Percentiles rank a stretch among this genome's conserved stretches.
Conservation (phyloP, 2,797 vertebrate species). For the Myotis daubentonii region DNA sequence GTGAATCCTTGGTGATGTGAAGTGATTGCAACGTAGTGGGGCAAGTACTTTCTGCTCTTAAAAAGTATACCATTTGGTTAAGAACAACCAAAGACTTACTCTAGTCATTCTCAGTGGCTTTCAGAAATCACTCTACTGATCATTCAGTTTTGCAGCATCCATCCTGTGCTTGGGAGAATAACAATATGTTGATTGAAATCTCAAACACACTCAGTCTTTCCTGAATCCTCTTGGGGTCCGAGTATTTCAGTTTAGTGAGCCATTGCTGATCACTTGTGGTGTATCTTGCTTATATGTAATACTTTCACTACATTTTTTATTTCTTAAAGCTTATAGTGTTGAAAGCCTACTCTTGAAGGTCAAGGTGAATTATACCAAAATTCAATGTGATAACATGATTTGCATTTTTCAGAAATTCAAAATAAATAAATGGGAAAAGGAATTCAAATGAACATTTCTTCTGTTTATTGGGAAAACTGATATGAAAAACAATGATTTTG, state of each 20-base stretch:
- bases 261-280: not conserved
- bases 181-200: not conserved
- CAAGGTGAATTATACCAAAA: not conserved
- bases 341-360: not conserved
- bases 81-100: not conserved
- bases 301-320: not conserved
- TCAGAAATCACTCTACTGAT: not conserved
- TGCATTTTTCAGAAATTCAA: slow-evolving; percentile 35
- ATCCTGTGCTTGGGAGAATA: not conserved
- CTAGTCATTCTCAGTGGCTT: not conserved
- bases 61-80: not conserved
- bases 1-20: not conserved
- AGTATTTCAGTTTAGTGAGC: not conserved
- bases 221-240: not conserved
- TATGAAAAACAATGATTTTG: not conserved
- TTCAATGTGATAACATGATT: not conserved
- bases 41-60: not conserved
- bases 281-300: not conserved
- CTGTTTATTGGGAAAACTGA: not conserved
- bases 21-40: not conserved
- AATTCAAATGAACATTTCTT: not conserved
- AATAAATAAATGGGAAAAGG: not conserved
- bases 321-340: not conserved
- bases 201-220: not conserved
- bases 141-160: not conserved